phyloP scores from a whole-genome alignment of 2,888 invertebrate genomes.

The Phyllotreta cruciferae region DNA sequence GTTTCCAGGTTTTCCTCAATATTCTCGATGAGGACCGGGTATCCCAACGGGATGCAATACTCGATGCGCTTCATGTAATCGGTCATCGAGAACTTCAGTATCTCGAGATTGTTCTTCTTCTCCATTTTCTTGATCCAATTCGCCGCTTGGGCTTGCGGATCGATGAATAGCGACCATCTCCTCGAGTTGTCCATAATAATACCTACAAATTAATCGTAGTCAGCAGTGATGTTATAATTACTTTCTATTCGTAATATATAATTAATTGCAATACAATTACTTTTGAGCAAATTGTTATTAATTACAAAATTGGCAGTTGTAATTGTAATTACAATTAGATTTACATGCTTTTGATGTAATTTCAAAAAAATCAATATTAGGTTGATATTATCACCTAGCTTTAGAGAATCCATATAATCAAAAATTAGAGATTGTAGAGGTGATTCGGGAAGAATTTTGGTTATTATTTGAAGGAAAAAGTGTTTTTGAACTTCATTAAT shows the following conservation, averaged over 20 bases:
- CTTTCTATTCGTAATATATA: neutral
- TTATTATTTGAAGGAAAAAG: too few relatives aligned
- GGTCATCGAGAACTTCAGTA: slow-evolving; percentile 76
- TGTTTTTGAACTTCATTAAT: too few relatives aligned
- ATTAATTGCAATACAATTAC: neutral
- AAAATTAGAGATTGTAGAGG: too few relatives aligned
- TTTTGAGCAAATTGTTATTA: too few relatives aligned
- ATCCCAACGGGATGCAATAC: slow-evolving; percentile 76
- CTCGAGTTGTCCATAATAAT: slow-evolving; percentile 82
- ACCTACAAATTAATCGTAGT: slow-evolving; percentile 45
- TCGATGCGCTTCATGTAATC: slow-evolving; percentile 80
- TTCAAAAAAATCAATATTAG: too few relatives aligned
- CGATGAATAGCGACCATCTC: slow-evolving; percentile 81
- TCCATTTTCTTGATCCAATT: slow-evolving; percentile 88
- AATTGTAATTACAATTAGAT: too few relatives aligned
- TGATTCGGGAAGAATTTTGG: too few relatives aligned
- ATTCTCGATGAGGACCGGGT: slow-evolving; percentile 79
- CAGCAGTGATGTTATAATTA: neutral
- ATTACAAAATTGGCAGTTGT: too few relatives aligned
- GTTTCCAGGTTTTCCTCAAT: slow-evolving; percentile 80
- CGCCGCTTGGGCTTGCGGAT: slow-evolving; percentile 86
- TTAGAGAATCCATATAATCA: too few relatives aligned
- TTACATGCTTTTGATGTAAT: too few relatives aligned
- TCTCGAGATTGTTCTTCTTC: slow-evolving; percentile 71
- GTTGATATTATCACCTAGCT: too few relatives aligned